A percentile compares a stretch with the other conserved stretches of the same genome.
Conservation (phyloP, 1,140 invertebrate genomes). For the Eupristina koningsbergeri region DNA sequence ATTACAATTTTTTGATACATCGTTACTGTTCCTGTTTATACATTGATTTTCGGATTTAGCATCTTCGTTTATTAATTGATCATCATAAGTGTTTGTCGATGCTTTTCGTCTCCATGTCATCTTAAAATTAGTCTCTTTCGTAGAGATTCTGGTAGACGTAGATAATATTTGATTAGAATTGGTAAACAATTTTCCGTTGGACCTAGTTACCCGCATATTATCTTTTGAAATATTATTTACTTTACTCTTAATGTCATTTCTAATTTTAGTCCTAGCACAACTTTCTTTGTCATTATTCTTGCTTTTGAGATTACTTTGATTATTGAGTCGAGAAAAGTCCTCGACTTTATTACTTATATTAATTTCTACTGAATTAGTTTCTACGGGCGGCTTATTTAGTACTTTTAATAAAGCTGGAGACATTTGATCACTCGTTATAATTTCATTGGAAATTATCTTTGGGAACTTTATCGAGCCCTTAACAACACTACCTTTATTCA, state of each 20-base stretch:
- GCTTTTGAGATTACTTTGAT: slow-evolving; percentile 9
- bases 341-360: not conserved
- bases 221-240: not conserved
- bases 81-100: not conserved
- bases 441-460: slow-evolving; percentile 64
- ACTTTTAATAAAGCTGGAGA: slow-evolving; percentile 56
- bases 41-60: slow-evolving; percentile 20
- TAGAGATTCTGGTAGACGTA: not conserved
- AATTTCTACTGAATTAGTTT: not conserved
- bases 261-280: not conserved
- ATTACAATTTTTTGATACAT: slow-evolving; percentile 7
- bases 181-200: slow-evolving; percentile 12
- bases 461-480: slow-evolving; percentile 52
- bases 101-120: not conserved
- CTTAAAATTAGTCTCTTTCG: not conserved
- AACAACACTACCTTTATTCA: not conserved
- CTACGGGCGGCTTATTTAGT: slow-evolving; percentile 46
- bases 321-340: not conserved
- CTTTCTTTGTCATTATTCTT: not conserved
- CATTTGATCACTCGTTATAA: slow-evolving; percentile 62
- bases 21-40: slow-evolving; percentile 32
- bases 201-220: slow-evolving; percentile 37
- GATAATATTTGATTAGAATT: slow-evolving; percentile 6
- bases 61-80: slow-evolving; percentile 15
- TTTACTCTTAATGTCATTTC: slow-evolving; percentile 12